Percentiles rank a stretch among this genome's conserved stretches.
Evolutionary conservation across 1,140 invertebrate genomes (phyloP).

Genomic region (Lepidurus arcticus): DNA sequence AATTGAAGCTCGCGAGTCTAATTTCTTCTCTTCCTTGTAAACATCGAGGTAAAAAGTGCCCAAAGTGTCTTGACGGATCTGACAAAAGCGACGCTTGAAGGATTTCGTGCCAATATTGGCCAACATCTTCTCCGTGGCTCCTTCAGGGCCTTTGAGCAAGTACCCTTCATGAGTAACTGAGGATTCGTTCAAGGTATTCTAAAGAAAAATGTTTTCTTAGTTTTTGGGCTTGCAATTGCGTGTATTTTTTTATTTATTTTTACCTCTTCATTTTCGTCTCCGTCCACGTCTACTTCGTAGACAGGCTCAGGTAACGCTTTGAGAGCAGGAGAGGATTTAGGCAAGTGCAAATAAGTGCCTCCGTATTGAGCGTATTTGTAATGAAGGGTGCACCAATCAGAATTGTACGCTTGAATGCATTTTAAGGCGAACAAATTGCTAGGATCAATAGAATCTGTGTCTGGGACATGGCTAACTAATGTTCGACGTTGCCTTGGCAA

Average conservation of each 20-base stretch:
- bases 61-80: slow-evolving; percentile 70
- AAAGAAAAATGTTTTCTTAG: neutral
- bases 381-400: slow-evolving; percentile 78
- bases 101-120: slow-evolving; percentile 79
- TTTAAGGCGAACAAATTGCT: slow-evolving; percentile 73
- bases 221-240: neutral
- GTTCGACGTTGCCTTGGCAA: slow-evolving; percentile 70
- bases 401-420: slow-evolving; percentile 77
- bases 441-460: slow-evolving; percentile 47
- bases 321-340: slow-evolving; percentile 45
- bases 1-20: slow-evolving; percentile 82
- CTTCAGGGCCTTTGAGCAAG: slow-evolving; percentile 82
- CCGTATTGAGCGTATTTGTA: slow-evolving; percentile 83
- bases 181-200: slow-evolving; percentile 33
- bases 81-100: slow-evolving; percentile 69
- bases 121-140: slow-evolving; percentile 72
- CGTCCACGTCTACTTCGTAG: slow-evolving; percentile 77
- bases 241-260: slow-evolving; percentile 29
- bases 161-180: slow-evolving; percentile 64
- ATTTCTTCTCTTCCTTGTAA: slow-evolving; percentile 86
- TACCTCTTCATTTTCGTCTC: slow-evolving; percentile 72
- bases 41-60: slow-evolving; percentile 84
- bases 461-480: slow-evolving; percentile 62
- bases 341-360: slow-evolving; percentile 74
- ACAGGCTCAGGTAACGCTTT: slow-evolving; percentile 26